These are phyloP conservation scores for Apeira syringaria DNA, from an alignment of 2,888 invertebrate species.

Conservation along the genomic window DNA sequence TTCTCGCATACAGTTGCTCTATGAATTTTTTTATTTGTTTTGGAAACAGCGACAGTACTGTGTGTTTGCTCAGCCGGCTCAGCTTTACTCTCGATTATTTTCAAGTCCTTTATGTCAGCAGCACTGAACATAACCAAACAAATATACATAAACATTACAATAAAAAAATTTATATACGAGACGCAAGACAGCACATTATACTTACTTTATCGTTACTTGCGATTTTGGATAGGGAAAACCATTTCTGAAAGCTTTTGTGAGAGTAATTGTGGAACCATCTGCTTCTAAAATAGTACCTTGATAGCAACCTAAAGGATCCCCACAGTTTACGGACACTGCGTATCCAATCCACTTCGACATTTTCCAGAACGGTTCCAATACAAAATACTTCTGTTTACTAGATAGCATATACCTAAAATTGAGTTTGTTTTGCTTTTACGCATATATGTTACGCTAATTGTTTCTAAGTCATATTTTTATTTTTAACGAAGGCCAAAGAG, in stretches of 20 bases:
- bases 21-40: constrained; percentile 58
- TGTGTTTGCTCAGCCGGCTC: constrained; percentile 57
- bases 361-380: too few species aligned
- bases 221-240: constrained; percentile 84
- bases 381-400: too few species aligned
- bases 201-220: constrained; percentile 77
- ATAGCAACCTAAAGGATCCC: constrained; percentile 89
- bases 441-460: too few species aligned
- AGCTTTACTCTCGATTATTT: constrained; percentile 87
- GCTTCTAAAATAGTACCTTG: constrained; percentile 91
- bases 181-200: background rate
- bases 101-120: constrained; percentile 89
- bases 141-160: background rate
- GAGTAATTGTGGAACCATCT: constrained; percentile 87
- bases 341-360: constrained; percentile 89
- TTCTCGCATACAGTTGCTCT: constrained; percentile 70
- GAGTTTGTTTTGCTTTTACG: too few species aligned
- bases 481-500: too few species aligned
- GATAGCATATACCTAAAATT: too few species aligned
- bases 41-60: constrained; percentile 67
- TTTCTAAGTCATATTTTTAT: too few species aligned
- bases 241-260: constrained; percentile 92
- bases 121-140: constrained; percentile 72
- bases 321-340: constrained; percentile 93
- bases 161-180: too few species aligned